These are phyloP conservation scores for Chorisops tibialis DNA, from an alignment of 2,888 invertebrate genomes.

Conservation along the genomic window DNA sequence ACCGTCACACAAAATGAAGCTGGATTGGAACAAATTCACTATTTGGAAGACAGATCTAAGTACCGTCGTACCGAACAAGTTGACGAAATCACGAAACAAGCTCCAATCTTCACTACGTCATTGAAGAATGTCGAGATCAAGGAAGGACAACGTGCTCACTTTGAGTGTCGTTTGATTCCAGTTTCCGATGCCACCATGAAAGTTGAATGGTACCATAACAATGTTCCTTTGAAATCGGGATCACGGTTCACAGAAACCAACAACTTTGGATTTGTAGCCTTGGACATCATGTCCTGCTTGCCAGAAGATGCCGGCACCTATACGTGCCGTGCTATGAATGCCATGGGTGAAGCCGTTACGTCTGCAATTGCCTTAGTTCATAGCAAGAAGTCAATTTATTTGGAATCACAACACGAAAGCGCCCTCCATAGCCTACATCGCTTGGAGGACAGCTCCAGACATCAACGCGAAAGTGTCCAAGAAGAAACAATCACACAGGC, in stretches of 20 bases:
- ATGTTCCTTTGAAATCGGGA: conserved; percentile 83
- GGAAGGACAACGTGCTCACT: conserved; percentile 92
- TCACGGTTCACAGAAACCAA: conserved; percentile 94
- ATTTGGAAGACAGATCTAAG: conserved; percentile 78
- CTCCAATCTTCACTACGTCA: conserved; percentile 90
- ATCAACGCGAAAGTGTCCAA: conserved; percentile 68
- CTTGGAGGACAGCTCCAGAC: conserved; percentile 74
- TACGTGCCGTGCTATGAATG: conserved; percentile 89
- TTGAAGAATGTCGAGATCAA: conserved; percentile 88
- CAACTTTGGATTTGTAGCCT: conserved; percentile 95
- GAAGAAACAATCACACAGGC: conserved; percentile 82
- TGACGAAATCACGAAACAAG: conserved; percentile 84
- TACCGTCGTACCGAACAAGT: conserved; percentile 70
- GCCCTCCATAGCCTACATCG: conserved; percentile 77
- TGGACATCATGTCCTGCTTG: conserved; percentile 92
- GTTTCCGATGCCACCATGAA: conserved; percentile 91
- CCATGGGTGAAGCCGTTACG: conserved; percentile 88
- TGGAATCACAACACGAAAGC: conserved; percentile 85
- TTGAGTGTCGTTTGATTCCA: conserved; percentile 90
- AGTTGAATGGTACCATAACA: conserved; percentile 95
- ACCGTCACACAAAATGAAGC: conserved; percentile 84
- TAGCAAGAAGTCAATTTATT: conserved; percentile 79
- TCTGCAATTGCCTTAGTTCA: conserved; percentile 82
- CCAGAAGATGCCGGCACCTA: conserved; percentile 97
- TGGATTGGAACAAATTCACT: conserved; percentile 84